These are phyloP conservation scores for Hartigia nigra DNA, from an alignment of 2,888 invertebrate species.

Conservation along the genomic window DNA sequence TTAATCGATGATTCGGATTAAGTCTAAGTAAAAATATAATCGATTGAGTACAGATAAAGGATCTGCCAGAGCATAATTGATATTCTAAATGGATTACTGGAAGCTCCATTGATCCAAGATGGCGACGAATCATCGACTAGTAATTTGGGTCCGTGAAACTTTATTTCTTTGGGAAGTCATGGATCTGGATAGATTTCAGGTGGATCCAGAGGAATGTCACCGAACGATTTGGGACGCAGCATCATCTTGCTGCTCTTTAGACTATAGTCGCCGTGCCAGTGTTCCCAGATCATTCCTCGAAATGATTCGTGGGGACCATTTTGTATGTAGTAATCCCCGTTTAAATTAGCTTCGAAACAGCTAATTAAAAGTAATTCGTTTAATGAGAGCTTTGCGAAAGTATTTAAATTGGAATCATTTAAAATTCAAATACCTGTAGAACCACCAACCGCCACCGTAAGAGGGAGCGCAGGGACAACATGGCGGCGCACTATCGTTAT, in stretches of 20 bases:
- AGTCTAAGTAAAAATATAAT: neutral
- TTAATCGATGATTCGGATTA: neutral
- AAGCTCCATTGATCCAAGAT: neutral
- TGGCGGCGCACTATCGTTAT: constrained; percentile 67
- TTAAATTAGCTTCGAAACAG: constrained; percentile 71
- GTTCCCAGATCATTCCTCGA: constrained; percentile 71
- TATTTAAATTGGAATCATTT: neutral
- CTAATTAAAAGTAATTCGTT: constrained; percentile 44
- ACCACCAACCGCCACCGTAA: constrained; percentile 74
- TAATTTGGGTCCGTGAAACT: neutral
- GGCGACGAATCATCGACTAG: neutral
- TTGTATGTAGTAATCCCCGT: constrained; percentile 67
- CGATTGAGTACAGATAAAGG: neutral
- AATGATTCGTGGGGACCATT: constrained; percentile 68
- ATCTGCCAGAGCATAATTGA: neutral
- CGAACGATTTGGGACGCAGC: constrained; percentile 53
- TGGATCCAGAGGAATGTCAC: constrained; percentile 17
- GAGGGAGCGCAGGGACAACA: constrained; percentile 70
- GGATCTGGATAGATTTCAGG: constrained; percentile 22
- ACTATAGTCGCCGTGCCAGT: constrained; percentile 71
- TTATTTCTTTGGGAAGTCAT: constrained; percentile 5
- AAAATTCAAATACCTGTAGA: constrained; percentile 64
- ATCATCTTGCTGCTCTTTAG: constrained; percentile 69
- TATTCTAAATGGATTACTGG: neutral
- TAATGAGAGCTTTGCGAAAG: neutral